Percentiles rank a stretch among this genome's conserved stretches.
These are phyloP conservation scores for Physocephala rufipes DNA, from an alignment of 2,888 invertebrate species.

Conservation along the genomic window DNA sequence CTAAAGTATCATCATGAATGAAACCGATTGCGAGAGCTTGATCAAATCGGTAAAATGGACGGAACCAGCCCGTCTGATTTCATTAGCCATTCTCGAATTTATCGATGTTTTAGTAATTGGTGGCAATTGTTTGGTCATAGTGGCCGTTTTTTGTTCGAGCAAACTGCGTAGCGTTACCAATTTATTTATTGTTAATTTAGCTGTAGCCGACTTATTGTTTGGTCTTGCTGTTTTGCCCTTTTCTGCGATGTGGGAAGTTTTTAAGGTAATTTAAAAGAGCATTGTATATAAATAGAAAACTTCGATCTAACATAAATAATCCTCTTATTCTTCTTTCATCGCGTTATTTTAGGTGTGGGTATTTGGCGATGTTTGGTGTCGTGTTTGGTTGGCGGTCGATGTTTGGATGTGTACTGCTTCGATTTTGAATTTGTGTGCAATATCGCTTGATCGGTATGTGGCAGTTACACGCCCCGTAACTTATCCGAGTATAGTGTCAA, in stretches of 20 bases:
- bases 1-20: conserved; percentile 76
- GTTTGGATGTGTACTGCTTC: conserved; percentile 99
- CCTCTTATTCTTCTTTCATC: background rate
- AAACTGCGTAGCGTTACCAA: conserved; percentile 96
- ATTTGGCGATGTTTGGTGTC: conserved; percentile 95
- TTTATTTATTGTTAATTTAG: conserved; percentile 95
- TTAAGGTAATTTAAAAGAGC: conserved; percentile 71
- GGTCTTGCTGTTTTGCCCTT: conserved; percentile 95
- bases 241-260: conserved; percentile 93
- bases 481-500: conserved; percentile 92
- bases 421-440: conserved; percentile 94
- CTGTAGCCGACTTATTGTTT: conserved; percentile 95
- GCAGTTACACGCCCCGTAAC: conserved; percentile 96
- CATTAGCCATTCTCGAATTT: conserved; percentile 80
- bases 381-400: conserved; percentile 95
- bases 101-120: conserved; percentile 90
- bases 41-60: conserved; percentile 84
- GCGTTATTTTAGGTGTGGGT: conserved; percentile 82
- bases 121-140: conserved; percentile 91
- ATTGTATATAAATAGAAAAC: background rate
- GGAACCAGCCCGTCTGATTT: conserved; percentile 79
- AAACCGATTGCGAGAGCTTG: conserved; percentile 82
- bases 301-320: background rate
- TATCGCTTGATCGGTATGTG: conserved; percentile 93
- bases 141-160: conserved; percentile 88